A percentile compares a stretch with the other conserved stretches of the same genome.
Conservation (phyloP, 2,113 vertebrate genomes). For the Ceyx melanurus region DNA sequence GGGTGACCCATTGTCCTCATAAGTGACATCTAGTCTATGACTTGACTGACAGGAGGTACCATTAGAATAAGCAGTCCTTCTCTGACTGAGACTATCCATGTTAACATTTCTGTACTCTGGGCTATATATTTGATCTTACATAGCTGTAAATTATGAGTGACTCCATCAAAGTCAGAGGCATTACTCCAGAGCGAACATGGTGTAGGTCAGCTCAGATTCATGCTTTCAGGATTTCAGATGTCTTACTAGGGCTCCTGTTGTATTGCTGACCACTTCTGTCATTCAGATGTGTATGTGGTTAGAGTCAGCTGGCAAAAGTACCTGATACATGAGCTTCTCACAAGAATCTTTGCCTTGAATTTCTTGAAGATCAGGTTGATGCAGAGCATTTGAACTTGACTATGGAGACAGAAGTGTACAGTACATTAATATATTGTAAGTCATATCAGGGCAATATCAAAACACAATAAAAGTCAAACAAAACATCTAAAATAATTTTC, state of each 20-base stretch:
- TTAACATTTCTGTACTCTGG: slow-evolving; percentile 12
- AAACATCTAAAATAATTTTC: not conserved
- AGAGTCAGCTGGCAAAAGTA: not conserved
- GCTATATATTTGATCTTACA: slow-evolving; percentile 31
- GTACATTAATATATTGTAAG: not conserved
- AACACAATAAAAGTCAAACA: not conserved
- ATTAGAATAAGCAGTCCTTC: slow-evolving; percentile 13
- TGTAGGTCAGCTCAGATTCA: not conserved
- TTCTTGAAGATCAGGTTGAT: not conserved
- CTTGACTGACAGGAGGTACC: slow-evolving; percentile 31
- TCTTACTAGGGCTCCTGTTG: not conserved
- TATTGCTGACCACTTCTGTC: not conserved
- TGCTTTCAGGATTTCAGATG: not conserved
- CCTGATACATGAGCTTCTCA: not conserved
- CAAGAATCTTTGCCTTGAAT: not conserved
- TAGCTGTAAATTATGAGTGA: slow-evolving; percentile 55
- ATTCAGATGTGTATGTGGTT: not conserved
- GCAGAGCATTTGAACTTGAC: not conserved
- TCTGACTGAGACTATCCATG: not conserved
- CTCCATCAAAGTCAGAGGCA: slow-evolving; percentile 54
- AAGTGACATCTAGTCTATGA: not conserved
- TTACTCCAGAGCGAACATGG: not conserved
- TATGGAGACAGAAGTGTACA: not conserved
- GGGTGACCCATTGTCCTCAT: not conserved
- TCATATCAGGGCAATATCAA: not conserved